Evolutionary conservation across 2,113 vertebrate species (phyloP).

Genomic region (Sapajus apella): DNA sequence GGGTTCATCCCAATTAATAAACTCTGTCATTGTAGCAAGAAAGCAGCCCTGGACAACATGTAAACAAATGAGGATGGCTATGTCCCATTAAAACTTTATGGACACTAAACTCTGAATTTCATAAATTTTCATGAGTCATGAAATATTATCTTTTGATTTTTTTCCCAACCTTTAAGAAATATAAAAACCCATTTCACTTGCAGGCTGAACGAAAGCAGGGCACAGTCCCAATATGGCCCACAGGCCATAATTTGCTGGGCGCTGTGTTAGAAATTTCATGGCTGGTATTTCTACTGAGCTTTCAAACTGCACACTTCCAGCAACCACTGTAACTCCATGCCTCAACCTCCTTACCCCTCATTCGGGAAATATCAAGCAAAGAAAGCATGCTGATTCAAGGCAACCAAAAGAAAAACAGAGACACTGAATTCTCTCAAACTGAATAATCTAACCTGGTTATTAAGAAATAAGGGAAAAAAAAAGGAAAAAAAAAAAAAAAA

Average conservation of each 20-base stretch:
- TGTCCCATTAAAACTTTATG: slow-evolving; percentile 39
- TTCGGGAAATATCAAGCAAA: slow-evolving; percentile 17
- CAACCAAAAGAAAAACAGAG: slow-evolving; percentile 31
- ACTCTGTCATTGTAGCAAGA: neutral
- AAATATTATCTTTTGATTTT: slow-evolving; percentile 22
- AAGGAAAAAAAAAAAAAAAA: too few species aligned
- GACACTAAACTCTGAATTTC: slow-evolving; percentile 20
- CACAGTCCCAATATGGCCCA: neutral
- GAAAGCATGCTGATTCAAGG: slow-evolving; percentile 44
- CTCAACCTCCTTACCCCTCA: neutral
- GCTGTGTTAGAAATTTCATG: neutral
- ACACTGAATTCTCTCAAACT: slow-evolving; percentile 52
- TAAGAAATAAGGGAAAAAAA: slow-evolving; percentile 67
- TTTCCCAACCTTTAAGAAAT: slow-evolving; percentile 38
- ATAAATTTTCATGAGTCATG: slow-evolving; percentile 1
- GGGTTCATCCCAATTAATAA: neutral
- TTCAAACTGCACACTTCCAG: neutral
- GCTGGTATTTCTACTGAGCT: neutral
- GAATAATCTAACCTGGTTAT: slow-evolving; percentile 56
- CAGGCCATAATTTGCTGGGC: neutral
- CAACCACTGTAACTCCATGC: neutral
- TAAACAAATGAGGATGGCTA: neutral
- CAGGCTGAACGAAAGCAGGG: neutral
- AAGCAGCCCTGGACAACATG: neutral
- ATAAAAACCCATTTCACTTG: neutral